Evolutionary conservation across 2,797 vertebrate species (phyloP), one percentile per base, ranked within the genome.

Genomic region (Chiroxiphia lanceolata): DNA sequence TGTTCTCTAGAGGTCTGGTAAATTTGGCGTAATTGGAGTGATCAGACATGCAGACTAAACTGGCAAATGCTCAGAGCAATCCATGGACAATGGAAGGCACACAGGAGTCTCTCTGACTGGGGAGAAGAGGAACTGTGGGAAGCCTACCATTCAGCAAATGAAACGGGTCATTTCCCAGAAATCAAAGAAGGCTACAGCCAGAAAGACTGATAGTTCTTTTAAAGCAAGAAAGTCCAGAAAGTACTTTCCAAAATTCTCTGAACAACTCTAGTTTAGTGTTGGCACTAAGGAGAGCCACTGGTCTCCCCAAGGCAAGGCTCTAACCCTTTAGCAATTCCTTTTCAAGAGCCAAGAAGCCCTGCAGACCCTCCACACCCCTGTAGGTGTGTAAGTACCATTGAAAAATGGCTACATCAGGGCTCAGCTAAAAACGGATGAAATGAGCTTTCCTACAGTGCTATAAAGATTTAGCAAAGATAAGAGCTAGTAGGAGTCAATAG

Each of bases 351-450:
- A 64, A 71, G 94, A 72, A 78, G 3, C 27, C 45, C 50, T 50
- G 29, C 36, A 74, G 61, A 78, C 9, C 16, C 18, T 9, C 0
- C 12, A 17, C 9, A 45, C 15, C 14, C 13, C 16, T 0, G 4
- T 2, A 61, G 23, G 33, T 34, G 21, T 26, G 6, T n/a, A 89
- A 92, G 63, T 44, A 48, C 19, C 45, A n/a, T 11, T 91, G 68
- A 91, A 83, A 92, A 93, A 80, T 38, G 27, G 38, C 16, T 54
- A 33, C 33, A 72, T 54, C 36, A 78, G 47, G 27, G 5, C 12
- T 64, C 42, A 31, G 70, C 80, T 79, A 59, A 64, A 88, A 82
- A 20, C 57, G 54, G 61, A 64, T 63, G 12, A 95, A 97, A 93
- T 60, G 23, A 87, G n/a, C 26, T 68, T 87, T 85, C 42, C 79